phyloP scores from a whole-genome alignment of 1,140 invertebrate genomes.

The Hesperophylax magnus region DNA sequence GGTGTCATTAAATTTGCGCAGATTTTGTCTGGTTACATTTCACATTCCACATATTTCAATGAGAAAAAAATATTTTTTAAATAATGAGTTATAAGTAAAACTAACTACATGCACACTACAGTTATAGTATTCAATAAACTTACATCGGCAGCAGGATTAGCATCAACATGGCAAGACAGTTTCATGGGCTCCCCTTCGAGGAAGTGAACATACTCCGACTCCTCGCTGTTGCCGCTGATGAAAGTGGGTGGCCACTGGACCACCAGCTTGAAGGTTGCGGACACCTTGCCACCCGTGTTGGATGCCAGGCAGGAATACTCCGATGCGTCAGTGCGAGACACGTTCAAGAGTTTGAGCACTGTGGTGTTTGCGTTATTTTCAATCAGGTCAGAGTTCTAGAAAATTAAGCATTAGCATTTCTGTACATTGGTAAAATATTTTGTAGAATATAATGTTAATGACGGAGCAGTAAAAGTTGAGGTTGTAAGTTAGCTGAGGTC shows the following conservation, averaged over 20 bases:
- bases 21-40: no score
- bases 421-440: no score
- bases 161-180: constrained; percentile 63
- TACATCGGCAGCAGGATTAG: constrained; percentile 64
- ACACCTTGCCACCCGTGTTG: constrained; percentile 60
- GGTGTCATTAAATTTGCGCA: no score
- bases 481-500: no score
- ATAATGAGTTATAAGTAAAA: no score
- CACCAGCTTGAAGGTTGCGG: constrained; percentile 56
- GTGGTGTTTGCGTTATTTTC: not conserved
- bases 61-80: no score
- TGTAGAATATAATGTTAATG: no score
- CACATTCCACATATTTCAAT: no score
- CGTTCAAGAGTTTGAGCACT: constrained; percentile 59
- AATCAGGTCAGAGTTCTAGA: constrained; percentile 34
- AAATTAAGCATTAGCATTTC: not conserved
- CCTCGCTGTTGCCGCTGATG: constrained; percentile 13
- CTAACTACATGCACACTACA: no score
- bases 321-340: constrained; percentile 60
- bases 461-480: no score
- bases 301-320: constrained; percentile 63
- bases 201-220: constrained; percentile 41
- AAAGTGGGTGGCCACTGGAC: constrained; percentile 63
- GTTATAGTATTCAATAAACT: constrained; percentile 20
- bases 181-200: constrained; percentile 60